Conservation (phyloP, 2,113 vertebrate species). For the Triplophysa rosa region DNA sequence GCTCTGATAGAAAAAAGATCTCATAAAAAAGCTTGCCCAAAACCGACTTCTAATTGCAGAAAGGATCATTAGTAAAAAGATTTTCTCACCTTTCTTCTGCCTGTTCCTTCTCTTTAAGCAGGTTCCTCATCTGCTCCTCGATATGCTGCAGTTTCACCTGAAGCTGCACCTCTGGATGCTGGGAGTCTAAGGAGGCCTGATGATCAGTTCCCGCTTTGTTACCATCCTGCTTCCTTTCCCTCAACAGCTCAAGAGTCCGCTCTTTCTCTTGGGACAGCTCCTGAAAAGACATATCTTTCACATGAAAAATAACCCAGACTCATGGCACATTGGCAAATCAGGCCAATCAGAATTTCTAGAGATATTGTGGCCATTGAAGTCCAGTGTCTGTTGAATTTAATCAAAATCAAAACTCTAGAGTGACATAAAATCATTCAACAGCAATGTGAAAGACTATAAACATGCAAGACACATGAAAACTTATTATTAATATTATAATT, state of each 20-base stretch:
- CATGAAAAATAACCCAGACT: not conserved
- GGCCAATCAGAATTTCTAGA: no score
- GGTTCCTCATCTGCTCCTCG: constrained; percentile 89
- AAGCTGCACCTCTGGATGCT: constrained; percentile 70
- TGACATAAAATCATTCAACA: no score
- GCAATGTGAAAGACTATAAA: no score
- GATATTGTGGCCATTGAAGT: no score
- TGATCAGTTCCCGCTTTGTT: constrained; percentile 37
- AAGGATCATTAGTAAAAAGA: not conserved
- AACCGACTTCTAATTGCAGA: not conserved
- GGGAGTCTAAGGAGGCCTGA: constrained; percentile 42
- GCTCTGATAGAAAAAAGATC: not conserved
- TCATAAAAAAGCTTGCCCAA: not conserved
- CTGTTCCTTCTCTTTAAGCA: constrained; percentile 86
- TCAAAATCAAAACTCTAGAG: no score
- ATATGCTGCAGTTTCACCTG: constrained; percentile 84
- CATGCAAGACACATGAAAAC: no score
- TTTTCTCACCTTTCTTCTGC: constrained; percentile 84
- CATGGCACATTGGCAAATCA: not conserved
- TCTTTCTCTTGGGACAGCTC: constrained; percentile 91
- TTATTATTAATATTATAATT: no score
- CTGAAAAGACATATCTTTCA: constrained; percentile 63
- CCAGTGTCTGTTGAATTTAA: no score
- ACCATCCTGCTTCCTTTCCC: constrained; percentile 72
- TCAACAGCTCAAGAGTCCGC: constrained; percentile 84